These are phyloP conservation scores for Chironex yamaguchii DNA, from an alignment of 30 jellyfish, hydroid and myxozoan species.

Conservation along the genomic window DNA sequence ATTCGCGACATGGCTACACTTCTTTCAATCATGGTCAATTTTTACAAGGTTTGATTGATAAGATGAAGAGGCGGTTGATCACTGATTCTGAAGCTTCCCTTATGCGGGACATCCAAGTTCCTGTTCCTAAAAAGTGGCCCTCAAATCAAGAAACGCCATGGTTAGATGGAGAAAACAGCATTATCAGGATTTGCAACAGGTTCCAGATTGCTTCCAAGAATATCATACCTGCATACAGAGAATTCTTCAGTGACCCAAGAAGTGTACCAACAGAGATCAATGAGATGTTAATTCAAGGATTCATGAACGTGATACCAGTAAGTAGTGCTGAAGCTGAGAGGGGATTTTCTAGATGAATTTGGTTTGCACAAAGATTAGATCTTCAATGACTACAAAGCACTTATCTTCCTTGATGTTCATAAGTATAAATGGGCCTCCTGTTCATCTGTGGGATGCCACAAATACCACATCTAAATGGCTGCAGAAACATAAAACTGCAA, in stretches of 20 bases:
- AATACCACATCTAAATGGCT: no score
- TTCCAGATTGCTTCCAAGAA: constrained; percentile 26
- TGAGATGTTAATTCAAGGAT: constrained; percentile 4
- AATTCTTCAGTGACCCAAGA: constrained; percentile 25
- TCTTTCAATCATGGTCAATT: constrained; percentile 48
- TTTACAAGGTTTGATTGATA: constrained; percentile 50
- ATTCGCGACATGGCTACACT: constrained; percentile 11
- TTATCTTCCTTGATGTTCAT: constrained; percentile 21
- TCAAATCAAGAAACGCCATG: constrained; percentile 27
- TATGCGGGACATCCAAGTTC: constrained; percentile 2
- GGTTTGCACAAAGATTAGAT: constrained; percentile 31
- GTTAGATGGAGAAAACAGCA: constrained; percentile 36
- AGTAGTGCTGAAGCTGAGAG: constrained; percentile 67
- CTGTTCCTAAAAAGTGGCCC: constrained; percentile 58
- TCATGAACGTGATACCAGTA: constrained; percentile 18
- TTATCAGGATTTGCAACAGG: constrained; percentile 28
- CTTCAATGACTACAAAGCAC: neutral
- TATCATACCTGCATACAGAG: constrained; percentile 33
- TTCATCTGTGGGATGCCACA: constrained; percentile 36
- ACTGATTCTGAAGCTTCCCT: constrained; percentile 6
- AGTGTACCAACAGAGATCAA: constrained; percentile 7
- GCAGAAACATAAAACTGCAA: no score
- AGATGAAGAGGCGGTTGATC: constrained; percentile 52
- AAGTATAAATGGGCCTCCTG: constrained; percentile 49
- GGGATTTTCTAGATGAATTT: constrained; percentile 66